Percentiles rank a stretch among this genome's conserved stretches.
Evolutionary conservation across 2,888 invertebrate genomes (phyloP).

Genomic region (Spisula subtruncata): DNA sequence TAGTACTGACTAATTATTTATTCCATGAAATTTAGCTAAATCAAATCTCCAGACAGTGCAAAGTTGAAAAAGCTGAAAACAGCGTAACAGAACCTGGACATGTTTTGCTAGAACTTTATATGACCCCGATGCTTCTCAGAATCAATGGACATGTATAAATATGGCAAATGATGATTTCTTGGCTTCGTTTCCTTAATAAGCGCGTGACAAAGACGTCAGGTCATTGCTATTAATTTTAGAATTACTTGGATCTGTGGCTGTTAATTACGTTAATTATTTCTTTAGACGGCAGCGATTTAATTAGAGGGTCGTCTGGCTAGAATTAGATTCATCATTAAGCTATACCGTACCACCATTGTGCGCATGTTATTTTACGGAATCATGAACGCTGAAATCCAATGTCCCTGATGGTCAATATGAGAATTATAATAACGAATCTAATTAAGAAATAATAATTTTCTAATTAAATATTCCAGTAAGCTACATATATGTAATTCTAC

Average conservation of each 20-base stretch:
- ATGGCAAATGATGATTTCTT: background rate
- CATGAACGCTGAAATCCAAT: too few relatives aligned
- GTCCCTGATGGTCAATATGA: too few relatives aligned
- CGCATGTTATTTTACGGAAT: background rate
- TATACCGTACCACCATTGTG: background rate
- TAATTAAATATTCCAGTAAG: too few relatives aligned
- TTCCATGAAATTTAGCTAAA: too few relatives aligned
- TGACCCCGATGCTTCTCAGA: background rate
- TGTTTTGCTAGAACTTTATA: background rate
- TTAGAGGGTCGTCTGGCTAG: background rate
- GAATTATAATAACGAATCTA: too few relatives aligned
- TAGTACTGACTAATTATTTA: too few relatives aligned
- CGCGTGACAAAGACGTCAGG: background rate
- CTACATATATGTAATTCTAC: too few relatives aligned
- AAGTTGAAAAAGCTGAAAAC: too few relatives aligned
- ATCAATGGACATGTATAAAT: too few relatives aligned
- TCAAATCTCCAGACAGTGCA: too few relatives aligned
- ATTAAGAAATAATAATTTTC: too few relatives aligned
- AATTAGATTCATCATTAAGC: background rate
- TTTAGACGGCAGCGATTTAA: slow-evolving; percentile 11
- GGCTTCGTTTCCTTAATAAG: background rate
- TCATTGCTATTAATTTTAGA: background rate
- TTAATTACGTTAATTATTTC: background rate
- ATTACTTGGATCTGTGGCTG: background rate
- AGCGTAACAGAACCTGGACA: too few relatives aligned